Conservation (phyloP, 2,888 invertebrate genomes). For the Pseudococcus jackbeardsleyi region DNA sequence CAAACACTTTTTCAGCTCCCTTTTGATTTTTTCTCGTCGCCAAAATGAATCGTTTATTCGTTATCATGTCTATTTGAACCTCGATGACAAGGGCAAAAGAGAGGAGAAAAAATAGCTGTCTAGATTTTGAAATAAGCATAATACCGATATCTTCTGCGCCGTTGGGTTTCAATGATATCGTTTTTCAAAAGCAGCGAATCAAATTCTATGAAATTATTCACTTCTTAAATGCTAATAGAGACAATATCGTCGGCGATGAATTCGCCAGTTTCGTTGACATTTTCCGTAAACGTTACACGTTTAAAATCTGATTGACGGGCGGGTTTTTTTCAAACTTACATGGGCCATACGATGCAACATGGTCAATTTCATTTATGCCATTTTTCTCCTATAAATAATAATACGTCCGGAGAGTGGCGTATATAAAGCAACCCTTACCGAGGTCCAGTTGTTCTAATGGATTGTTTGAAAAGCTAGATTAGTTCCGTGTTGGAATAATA, state of each 20-base stretch:
- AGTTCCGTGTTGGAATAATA: conserved; percentile 14
- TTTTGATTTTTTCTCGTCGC: conserved; percentile 18
- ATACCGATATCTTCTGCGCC: conserved; percentile 58
- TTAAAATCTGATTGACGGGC: conserved; percentile 4
- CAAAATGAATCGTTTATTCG: conserved; percentile 42
- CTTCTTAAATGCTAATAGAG: conserved; percentile 16
- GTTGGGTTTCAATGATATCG: conserved; percentile 57
- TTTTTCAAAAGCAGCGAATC: conserved; percentile 38
- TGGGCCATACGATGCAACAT: neutral
- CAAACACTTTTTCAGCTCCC: conserved; percentile 38
- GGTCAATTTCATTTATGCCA: neutral
- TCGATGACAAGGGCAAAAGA: conserved; percentile 39
- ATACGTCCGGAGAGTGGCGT: neutral
- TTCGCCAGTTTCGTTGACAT: conserved; percentile 35
- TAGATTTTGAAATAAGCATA: conserved; percentile 52
- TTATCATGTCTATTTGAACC: conserved; percentile 29
- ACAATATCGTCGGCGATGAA: conserved; percentile 21
- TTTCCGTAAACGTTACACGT: conserved; percentile 40
- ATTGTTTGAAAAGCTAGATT: conserved; percentile 46
- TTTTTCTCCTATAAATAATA: conserved; percentile 37
- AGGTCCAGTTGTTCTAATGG: conserved; percentile 45
- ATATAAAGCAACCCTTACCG: conserved; percentile 29
- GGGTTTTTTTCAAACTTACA: neutral
- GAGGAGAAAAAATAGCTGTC: conserved; percentile 48
- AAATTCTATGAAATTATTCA: conserved; percentile 40